Conservation (phyloP, 2,888 invertebrate genomes). For the Liodrosophila aerea region DNA sequence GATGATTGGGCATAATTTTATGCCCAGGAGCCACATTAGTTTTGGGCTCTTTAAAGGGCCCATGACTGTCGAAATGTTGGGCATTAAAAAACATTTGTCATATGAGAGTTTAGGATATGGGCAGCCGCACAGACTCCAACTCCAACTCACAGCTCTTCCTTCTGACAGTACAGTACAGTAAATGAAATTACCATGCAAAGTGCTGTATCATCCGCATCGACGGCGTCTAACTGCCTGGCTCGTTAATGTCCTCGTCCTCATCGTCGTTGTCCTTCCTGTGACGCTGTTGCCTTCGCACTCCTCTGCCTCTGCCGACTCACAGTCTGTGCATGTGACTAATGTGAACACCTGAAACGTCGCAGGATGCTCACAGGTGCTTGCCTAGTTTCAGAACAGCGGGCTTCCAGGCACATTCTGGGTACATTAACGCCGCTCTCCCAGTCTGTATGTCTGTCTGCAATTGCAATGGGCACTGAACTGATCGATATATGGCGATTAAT, state of each 20-base stretch:
- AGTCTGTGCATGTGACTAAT: constrained; percentile 67
- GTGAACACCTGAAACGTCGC: constrained; percentile 72
- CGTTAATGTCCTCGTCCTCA: constrained; percentile 67
- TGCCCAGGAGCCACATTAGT: constrained; percentile 10
- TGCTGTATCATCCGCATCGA: constrained; percentile 58
- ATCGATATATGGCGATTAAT: constrained; percentile 75
- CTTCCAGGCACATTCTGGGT: constrained; percentile 20
- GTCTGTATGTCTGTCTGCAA: constrained; percentile 61
- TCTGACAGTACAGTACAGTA: neutral
- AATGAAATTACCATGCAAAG: constrained; percentile 65
- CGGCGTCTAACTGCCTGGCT: constrained; percentile 72
- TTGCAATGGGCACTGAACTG: constrained; percentile 39
- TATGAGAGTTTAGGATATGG: constrained; percentile 31
- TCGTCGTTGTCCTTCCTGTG: constrained; percentile 34
- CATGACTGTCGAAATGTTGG: constrained; percentile 58
- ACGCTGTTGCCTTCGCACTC: constrained; percentile 34
- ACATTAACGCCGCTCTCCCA: constrained; percentile 63
- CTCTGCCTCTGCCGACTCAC: constrained; percentile 20
- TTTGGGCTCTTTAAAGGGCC: constrained; percentile 60
- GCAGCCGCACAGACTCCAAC: neutral
- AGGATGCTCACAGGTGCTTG: constrained; percentile 70
- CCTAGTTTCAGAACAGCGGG: constrained; percentile 46
- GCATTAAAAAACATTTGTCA: constrained; percentile 67
- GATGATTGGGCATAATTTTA: constrained; percentile 52
- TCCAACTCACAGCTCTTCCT: neutral